Percentiles rank a stretch among this genome's conserved stretches.
Conservation (phyloP, 2,888 invertebrate species). For the Seira sanloemensis region DNA sequence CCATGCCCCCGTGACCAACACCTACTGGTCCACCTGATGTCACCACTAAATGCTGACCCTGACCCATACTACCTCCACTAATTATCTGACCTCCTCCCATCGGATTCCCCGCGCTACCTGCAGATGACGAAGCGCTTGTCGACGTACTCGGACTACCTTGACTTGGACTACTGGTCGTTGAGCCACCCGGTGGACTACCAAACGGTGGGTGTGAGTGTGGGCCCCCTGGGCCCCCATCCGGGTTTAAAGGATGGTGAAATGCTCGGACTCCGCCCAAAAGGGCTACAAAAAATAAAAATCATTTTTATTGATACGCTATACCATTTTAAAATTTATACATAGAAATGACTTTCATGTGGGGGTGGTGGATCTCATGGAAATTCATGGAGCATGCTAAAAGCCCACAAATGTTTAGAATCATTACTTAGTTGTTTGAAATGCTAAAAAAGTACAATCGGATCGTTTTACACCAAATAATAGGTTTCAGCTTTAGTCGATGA, state of each 20-base stretch:
- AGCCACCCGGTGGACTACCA: constrained; percentile 69
- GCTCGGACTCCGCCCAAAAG: constrained; percentile 72
- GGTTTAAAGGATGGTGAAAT: constrained; percentile 72
- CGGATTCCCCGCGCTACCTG: constrained; percentile 62
- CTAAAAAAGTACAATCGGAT: no score
- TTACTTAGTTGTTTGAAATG: no score
- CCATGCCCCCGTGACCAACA: constrained; percentile 62
- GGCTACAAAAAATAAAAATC: no score
- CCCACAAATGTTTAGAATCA: no score
- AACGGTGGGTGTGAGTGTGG: constrained; percentile 70
- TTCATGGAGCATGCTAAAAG: no score
- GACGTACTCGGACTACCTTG: constrained; percentile 72
- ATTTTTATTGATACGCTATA: no score
- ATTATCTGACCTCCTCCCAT: constrained; percentile 66
- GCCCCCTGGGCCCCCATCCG: constrained; percentile 65
- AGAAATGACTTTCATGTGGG: no score
- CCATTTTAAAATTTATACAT: no score
- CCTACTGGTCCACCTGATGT: constrained; percentile 55
- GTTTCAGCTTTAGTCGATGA: no score
- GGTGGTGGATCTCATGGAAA: no score
- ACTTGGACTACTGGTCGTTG: constrained; percentile 72
- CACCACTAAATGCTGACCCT: constrained; percentile 62
- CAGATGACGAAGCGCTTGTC: constrained; percentile 67
- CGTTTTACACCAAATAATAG: no score
- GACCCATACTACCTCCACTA: constrained; percentile 66